These are phyloP conservation scores for Drosophila rubida DNA, from an alignment of 2,888 invertebrate species.

Conservation along the genomic window DNA sequence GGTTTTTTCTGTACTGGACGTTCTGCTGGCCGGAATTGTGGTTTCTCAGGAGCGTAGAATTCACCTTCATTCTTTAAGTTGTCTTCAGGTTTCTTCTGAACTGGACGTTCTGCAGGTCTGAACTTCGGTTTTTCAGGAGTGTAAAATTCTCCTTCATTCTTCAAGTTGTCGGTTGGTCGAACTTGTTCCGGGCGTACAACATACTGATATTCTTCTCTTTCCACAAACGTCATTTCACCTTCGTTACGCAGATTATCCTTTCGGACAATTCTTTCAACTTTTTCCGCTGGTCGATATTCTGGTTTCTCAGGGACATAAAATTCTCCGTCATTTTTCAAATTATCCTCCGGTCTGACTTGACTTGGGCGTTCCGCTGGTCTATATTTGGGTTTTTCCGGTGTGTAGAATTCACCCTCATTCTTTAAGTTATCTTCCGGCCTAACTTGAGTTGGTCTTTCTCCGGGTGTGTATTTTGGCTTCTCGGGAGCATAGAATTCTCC, in stretches of 20 bases:
- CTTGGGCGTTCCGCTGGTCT: conserved; percentile 85
- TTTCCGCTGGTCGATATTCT: conserved; percentile 83
- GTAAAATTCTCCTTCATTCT: conserved; percentile 87
- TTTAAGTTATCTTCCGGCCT: conserved; percentile 74
- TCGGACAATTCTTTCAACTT: conserved; percentile 54
- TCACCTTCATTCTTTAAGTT: conserved; percentile 68
- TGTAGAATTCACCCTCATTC: conserved; percentile 30
- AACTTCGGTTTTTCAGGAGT: conserved; percentile 84
- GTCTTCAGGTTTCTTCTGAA: conserved; percentile 85
- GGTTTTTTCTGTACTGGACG: conserved; percentile 85
- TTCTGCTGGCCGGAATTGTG: conserved; percentile 84
- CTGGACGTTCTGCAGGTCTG: conserved; percentile 85
- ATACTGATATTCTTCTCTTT: conserved; percentile 84
- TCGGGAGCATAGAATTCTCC: conserved; percentile 31
- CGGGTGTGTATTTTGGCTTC: conserved; percentile 23
- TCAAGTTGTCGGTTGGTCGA: conserved; percentile 86
- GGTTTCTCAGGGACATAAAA: conserved; percentile 71
- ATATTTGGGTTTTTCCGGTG: conserved; percentile 80
- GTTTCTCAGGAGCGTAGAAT: conserved; percentile 85
- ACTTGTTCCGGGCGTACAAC: conserved; percentile 85
- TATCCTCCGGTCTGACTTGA: conserved; percentile 84
- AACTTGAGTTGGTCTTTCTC: conserved; percentile 25
- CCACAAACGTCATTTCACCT: conserved; percentile 86
- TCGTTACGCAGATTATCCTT: conserved; percentile 83
- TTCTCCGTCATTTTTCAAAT: conserved; percentile 78